Evolutionary conservation across 2,888 invertebrate species (phyloP), one percentile per base, ranked within the genome.

Genomic region (Hanleya hanleyi): DNA sequence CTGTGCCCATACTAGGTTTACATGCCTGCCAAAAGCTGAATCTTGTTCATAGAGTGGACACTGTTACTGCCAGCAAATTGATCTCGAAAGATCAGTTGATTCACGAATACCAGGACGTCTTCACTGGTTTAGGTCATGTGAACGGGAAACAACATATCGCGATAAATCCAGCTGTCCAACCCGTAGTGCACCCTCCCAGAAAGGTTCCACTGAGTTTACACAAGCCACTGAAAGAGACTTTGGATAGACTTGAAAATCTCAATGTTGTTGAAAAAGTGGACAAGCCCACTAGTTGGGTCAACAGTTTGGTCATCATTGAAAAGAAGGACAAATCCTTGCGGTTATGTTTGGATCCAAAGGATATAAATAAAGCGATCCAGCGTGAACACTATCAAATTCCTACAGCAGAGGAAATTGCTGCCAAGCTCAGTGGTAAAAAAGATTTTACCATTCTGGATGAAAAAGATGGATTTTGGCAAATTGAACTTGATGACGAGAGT

Each of bases 401-500:
- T n/a, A n/a, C n/a, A n/a, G n/a, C n/a, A n/a, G n/a, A n/a, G n/a
- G n/a, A n/a, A n/a, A n/a, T n/a, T n/a, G n/a, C n/a, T n/a, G n/a
- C n/a, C n/a, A 38, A 69, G 47, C 57, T 78, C 22, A 50, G 26
- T 62, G 78, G 81, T 29, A 76, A 71, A 33, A 77, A 61, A 37
- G 32, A 69, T 12, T 78, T 77, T 51, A 71, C 72, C n/a, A 74
- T 73, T 15, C 47, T 76, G 9, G 77, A 81, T 51, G 72, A 72
- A 62, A 75, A 74, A 49, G 67, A 75, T 65, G 77, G 74, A n/a
- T 81, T 70, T 37, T 79, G 75, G 72, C 77, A 78, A 32, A 68
- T 79, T 12, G 70, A 67, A 49, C 69, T 82, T 7, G 69, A 65
- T 41, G 71, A 74, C 5, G 69, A 78, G 38, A 76, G 74, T 33